Percentiles rank a stretch among this genome's conserved stretches.
Evolutionary conservation across 2,113 vertebrate genomes (phyloP).

Genomic region (Meles meles): DNA sequence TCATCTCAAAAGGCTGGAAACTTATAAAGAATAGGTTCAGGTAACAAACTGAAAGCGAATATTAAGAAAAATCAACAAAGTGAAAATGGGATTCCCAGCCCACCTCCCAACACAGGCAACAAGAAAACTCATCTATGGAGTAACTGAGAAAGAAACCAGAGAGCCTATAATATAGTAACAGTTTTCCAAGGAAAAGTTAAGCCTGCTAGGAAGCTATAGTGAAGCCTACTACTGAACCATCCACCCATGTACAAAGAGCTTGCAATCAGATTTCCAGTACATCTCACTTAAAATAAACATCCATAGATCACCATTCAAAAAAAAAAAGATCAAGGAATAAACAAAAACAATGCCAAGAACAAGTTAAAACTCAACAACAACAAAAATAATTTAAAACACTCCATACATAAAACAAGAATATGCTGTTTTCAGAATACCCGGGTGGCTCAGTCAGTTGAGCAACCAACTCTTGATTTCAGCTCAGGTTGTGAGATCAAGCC

Average conservation of each 20-base stretch:
- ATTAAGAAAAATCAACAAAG: background rate
- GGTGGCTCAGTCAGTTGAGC: background rate
- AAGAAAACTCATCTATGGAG: background rate
- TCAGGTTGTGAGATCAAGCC: background rate
- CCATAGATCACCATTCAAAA: background rate
- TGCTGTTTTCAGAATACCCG: background rate
- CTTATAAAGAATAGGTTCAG: background rate
- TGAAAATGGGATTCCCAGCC: background rate
- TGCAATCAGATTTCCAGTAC: background rate
- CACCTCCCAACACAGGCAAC: background rate
- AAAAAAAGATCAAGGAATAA: background rate
- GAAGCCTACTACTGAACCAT: background rate
- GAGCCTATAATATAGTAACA: background rate
- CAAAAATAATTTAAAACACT: background rate
- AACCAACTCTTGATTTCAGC: background rate
- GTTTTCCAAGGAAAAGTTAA: background rate
- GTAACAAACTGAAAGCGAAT: conserved; percentile 6
- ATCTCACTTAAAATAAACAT: conserved; percentile 5
- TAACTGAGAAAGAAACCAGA: background rate
- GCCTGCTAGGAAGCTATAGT: background rate
- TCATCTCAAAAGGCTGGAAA: background rate
- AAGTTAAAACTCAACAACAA: background rate
- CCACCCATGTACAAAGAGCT: background rate
- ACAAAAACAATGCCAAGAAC: background rate
- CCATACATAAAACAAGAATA: background rate